Conservation (phyloP, 1,140 invertebrate species). For the Aleiodes sp. region DNA sequence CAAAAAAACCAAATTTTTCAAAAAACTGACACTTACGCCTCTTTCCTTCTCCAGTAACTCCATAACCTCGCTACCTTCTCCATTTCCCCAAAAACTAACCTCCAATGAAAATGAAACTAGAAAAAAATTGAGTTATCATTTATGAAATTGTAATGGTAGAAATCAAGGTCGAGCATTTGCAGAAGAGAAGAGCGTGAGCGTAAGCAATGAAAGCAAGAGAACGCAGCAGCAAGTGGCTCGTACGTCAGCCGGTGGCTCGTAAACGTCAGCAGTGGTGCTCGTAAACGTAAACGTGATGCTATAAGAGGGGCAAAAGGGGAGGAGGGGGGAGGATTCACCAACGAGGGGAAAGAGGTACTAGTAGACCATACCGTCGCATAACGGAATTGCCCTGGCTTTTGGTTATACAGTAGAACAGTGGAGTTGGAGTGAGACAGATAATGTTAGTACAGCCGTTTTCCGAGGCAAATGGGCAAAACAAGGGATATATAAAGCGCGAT, state of each 20-base stretch:
- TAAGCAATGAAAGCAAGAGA: conserved; percentile 58
- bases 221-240: conserved; percentile 66
- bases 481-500: conserved; percentile 35
- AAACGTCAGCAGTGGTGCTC: conserved; percentile 67
- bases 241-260: conserved; percentile 68
- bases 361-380: conserved; percentile 59
- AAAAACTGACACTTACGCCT: too few relatives aligned
- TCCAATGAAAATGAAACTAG: too few relatives aligned
- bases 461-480: background rate
- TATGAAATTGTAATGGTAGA: conserved; percentile 26
- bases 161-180: conserved; percentile 51
- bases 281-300: conserved; percentile 69
- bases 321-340: conserved; percentile 49
- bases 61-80: too few relatives aligned
- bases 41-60: too few relatives aligned
- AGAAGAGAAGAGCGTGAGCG: conserved; percentile 46
- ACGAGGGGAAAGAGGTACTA: conserved; percentile 45
- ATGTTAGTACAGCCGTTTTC: too few relatives aligned
- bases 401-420: conserved; percentile 6
- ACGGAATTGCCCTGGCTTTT: conserved; percentile 47
- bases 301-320: conserved; percentile 62
- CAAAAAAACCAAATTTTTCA: too few relatives aligned
- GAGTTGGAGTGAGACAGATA: background rate
- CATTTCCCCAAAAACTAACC: too few relatives aligned
- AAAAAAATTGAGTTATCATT: background rate